A percentile compares a stretch with the other conserved stretches of the same genome.
These are phyloP conservation scores for Zoanthus sociatus DNA, from an alignment of 92 coral and sea anemone species.

Conservation along the genomic window DNA sequence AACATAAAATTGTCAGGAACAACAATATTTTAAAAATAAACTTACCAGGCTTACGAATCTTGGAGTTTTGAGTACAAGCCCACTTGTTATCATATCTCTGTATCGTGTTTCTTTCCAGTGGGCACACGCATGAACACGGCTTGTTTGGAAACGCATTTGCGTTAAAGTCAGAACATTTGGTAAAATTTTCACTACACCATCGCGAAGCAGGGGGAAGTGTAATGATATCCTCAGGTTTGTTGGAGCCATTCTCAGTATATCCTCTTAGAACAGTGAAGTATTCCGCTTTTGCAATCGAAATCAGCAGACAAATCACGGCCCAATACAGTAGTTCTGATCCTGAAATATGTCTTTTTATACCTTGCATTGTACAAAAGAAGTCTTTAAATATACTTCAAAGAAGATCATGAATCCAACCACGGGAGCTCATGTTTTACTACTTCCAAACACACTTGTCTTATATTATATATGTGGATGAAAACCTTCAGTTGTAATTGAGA, in stretches of 20 bases:
- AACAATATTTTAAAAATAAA: too few species aligned
- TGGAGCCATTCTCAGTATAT: slow-evolving; percentile 17
- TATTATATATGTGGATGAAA: too few species aligned
- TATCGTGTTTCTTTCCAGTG: neutral
- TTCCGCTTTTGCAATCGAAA: slow-evolving; percentile 10
- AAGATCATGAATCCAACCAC: neutral
- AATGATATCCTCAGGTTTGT: slow-evolving; percentile 27
- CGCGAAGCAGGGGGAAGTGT: neutral
- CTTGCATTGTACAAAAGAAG: neutral
- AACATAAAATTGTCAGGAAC: too few species aligned
- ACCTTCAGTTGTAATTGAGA: too few species aligned
- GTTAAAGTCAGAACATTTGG: neutral
- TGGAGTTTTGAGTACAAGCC: neutral
- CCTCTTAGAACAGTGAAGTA: slow-evolving; percentile 17
- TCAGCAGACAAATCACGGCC: neutral
- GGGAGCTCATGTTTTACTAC: neutral
- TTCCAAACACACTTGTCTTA: neutral
- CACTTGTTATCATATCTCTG: neutral
- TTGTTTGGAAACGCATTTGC: neutral
- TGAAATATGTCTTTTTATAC: neutral
- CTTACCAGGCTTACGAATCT: slow-evolving; percentile 11
- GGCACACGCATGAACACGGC: slow-evolving; percentile 30
- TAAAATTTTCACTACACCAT: neutral
- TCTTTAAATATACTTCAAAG: neutral
- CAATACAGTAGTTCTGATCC: neutral